Base-by-base conservation (phyloP, 1,140 invertebrate species). In the Pectinophora gossypiella region DNA sequence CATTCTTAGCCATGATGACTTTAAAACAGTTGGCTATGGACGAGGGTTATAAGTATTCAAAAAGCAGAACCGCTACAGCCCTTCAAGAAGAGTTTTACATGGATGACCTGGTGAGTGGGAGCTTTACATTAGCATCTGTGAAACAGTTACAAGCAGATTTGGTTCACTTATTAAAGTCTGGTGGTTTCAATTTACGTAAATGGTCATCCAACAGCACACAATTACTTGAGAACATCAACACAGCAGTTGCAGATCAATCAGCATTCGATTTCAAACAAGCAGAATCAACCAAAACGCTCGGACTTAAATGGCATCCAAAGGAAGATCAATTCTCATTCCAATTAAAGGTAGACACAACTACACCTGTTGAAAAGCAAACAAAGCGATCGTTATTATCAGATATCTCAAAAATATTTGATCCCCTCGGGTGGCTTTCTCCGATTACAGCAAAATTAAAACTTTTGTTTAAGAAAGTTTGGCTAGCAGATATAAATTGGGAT, bases 121-220 rank as follows among this genome's bases (percentile, higher is more conserved):
- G 23, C 23, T 19, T 16, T 12, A 13, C 7, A 9, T 5, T 47
- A 27, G 21, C 12, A 19, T 23, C 45, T 7, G 45, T 22, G 15
- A 47, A 32, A 32, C 45, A 47, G 15, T 32, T 47, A 47, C 45
- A 47, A 47, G 1, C 45, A 47, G 45, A 47, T 47, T 47, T 47
- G 23, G 27, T 47, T 23, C 5, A 47, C 5, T 16, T 47, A 19
- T 21, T 44, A 23, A 9, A 27, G 16, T 16, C 21, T 10, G 45
- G 45, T n/a, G 45, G 45, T 3, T 47, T 47, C 12, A 47, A 47
- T 12, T 19, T 47, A 1, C 45, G 45, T 2, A 44, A 44, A 44
- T 44, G 42, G 42, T 44, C 42, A 44, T 44, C 19, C 7, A 44
- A 44, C 42, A 44, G 13, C 5, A 20, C 13, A 20, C 18, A 44